Evolutionary conservation across 2,888 invertebrate genomes (phyloP), one percentile per base, ranked within the genome.

Genomic region (Euphydryas editha): DNA sequence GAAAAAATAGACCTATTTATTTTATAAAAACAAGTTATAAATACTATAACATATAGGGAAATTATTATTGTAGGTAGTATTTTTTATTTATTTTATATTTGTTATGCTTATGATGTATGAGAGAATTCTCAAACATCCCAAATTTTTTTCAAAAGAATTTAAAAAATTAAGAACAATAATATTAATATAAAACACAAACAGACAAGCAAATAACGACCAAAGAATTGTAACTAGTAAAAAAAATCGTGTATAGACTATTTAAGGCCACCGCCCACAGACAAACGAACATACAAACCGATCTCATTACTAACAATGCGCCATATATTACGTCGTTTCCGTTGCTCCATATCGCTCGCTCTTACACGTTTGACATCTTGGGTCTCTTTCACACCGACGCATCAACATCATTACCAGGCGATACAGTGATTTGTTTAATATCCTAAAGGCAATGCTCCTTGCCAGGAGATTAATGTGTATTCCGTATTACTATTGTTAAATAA

Each of bases 301-400:
- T 92, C 91, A 87, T 92, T 92, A 92, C 88, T 85, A 91, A 92
- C 92, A 92, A 92, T 92, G 88, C 87, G 76, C 88, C 90, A 92
- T 92, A 92, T 90, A 90, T 92, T 91, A 91, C 85, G 64, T 80
- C 78, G 86, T 89, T 92, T 92, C 91, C 92, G 90, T 91, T 85
- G 70, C 67, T 59, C 65, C 68, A 18, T 83, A 85, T 70, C 84
- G 39, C 68, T 87, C 80, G 69, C 21, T 57, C 79, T 15, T 18
- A 62, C 56, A 21, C 11, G 13, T 49, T n/a, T 6, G 18, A 18
- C 59, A 70, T 68, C 18, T 2, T 46, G 65, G 63, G 18, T 88
- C 87, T 72, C 82, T 59, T 64, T 90, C 83, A 17, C 83, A 83
- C 79, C 78, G 81, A 84, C 80, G 77, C 84, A 85, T 87, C 87